Conservation (phyloP, 2,797 vertebrate species). For the Arrhamphus sclerolepis region DNA sequence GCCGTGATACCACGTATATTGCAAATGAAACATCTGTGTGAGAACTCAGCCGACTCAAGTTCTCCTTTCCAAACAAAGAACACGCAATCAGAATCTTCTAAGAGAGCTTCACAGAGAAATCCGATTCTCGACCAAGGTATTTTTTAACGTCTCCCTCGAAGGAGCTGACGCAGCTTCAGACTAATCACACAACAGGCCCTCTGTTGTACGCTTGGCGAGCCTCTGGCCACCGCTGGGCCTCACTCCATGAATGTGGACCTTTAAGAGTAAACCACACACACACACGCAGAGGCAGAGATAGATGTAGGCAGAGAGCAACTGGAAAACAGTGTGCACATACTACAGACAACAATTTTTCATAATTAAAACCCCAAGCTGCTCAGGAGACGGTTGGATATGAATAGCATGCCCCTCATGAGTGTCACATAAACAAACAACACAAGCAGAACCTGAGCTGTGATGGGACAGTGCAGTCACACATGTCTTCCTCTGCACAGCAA, state of each 20-base stretch:
- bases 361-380: conserved; percentile 72
- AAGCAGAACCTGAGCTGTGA: conserved; percentile 15
- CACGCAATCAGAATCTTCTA: too few species aligned
- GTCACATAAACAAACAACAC: conserved; percentile 70
- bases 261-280: conserved; percentile 68
- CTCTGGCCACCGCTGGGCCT: conserved; percentile 68
- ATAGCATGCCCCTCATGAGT: conserved; percentile 47
- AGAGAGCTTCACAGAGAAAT: conserved; percentile 61
- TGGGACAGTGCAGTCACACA: conserved; percentile 30
- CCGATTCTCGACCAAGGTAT: conserved; percentile 56
- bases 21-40: too few species aligned
- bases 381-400: conserved; percentile 57
- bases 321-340: conserved; percentile 34
- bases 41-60: too few species aligned
- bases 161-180: conserved; percentile 73
- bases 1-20: too few species aligned
- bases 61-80: too few species aligned
- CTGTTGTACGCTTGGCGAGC: conserved; percentile 72
- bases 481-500: conserved; percentile 11
- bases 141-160: conserved; percentile 58
- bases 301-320: conserved; percentile 23
- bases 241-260: conserved; percentile 79
- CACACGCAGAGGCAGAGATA: conserved; percentile 30
- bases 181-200: conserved; percentile 73
- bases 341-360: conserved; percentile 40